Evolutionary conservation across 2,113 vertebrate genomes (phyloP), one percentile per base, ranked within the genome.

Genomic region (Poecile atricapillus): DNA sequence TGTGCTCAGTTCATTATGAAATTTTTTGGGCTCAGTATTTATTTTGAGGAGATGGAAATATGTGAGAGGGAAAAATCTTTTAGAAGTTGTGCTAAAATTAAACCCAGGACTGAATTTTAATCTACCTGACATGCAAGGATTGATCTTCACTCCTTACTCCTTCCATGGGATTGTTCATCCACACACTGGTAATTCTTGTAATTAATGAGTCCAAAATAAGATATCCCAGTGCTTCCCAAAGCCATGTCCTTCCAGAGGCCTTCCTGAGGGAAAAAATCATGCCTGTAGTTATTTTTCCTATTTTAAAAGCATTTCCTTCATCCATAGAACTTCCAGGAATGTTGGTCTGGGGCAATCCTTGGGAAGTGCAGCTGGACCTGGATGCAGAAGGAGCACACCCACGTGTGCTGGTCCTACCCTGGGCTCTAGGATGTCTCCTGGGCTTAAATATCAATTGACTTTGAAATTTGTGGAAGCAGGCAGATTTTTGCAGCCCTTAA

Each of bases 371-470:
- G 53, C 15, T 83, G 47, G 49, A 41, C 17, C 35, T 67, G 35
- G 39, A 21, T 86, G 67, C 37, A 78, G 63, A 64, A 73, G 9
- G 53, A 69, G 7, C 62, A 37, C 1, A 1, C 27, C 56, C 76
- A 75, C 35, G 2, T 35, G 52, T 79, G 43, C 76, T 75, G 23
- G 12, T 23, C 27, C 49, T 35, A 43, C 65, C 58, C 83, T 43
- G 56, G 55, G 49, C 56, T 83, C 69, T 86, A 44, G 41, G 74
- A 49, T 19, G 62, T 71, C 89, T 86, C 65, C 93, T 59, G 59
- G 64, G 82, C 31, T 95, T 96, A 84, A 80, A 69, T 95, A 86
- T 96, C 97, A 68, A 67, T 50, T 97, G 97, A 97, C 97, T 97
- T 93, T 94, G 85, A 97, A 94, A 96, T 94, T 67, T 94, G 96